phyloP scores from a whole-genome alignment of 2,888 invertebrate species.

The Drepana falcataria region DNA sequence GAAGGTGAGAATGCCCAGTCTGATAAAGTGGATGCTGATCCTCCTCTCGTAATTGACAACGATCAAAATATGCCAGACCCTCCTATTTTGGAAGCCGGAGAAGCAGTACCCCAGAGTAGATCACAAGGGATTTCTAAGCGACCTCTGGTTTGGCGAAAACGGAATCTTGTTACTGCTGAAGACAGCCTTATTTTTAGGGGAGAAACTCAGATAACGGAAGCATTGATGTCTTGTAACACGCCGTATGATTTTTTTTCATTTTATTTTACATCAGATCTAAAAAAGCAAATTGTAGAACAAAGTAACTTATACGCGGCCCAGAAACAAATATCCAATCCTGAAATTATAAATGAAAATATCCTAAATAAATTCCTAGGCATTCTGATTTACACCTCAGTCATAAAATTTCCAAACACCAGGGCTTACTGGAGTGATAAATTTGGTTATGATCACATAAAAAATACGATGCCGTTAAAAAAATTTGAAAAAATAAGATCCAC shows the following conservation, averaged over 20 bases:
- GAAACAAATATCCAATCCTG: slow-evolving; percentile 32
- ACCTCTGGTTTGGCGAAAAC: slow-evolving; percentile 34
- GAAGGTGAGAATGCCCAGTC: slow-evolving; percentile 26
- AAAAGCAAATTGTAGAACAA: slow-evolving; percentile 29
- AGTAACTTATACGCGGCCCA: slow-evolving; percentile 29
- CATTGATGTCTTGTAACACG: slow-evolving; percentile 23
- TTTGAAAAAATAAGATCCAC: slow-evolving; percentile 29
- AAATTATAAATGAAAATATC: slow-evolving; percentile 27
- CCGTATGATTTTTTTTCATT: slow-evolving; percentile 29
- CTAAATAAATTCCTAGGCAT: slow-evolving; percentile 31
- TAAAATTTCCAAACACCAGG: slow-evolving; percentile 28
- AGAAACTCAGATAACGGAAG: slow-evolving; percentile 27
- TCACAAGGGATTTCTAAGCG: slow-evolving; percentile 29
- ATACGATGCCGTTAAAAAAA: slow-evolving; percentile 28
- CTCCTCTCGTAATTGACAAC: slow-evolving; percentile 26
- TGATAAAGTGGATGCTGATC: slow-evolving; percentile 29
- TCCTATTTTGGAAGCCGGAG: slow-evolving; percentile 28
- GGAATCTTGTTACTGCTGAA: slow-evolving; percentile 29
- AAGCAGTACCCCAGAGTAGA: slow-evolving; percentile 25
- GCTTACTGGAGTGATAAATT: slow-evolving; percentile 28
- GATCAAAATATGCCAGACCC: slow-evolving; percentile 28
- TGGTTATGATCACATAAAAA: slow-evolving; percentile 31
- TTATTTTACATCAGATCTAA: slow-evolving; percentile 31
- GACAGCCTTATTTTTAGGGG: slow-evolving; percentile 29
- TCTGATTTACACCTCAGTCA: slow-evolving; percentile 28